Evolutionary conservation across 2,888 invertebrate species (phyloP).

Genomic region (Limnephilus marmoratus): DNA sequence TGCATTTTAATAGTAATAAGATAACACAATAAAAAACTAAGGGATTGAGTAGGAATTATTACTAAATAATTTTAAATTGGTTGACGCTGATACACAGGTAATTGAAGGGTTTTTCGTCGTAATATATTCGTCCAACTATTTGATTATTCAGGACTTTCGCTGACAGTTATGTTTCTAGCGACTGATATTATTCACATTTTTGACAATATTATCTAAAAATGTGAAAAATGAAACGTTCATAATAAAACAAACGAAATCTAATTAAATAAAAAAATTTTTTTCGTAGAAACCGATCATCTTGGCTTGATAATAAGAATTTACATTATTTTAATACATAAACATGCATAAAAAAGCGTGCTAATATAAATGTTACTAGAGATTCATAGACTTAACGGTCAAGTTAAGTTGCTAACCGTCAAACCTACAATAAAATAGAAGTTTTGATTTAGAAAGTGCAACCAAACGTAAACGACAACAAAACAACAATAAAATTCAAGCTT

Average conservation of each 20-base stretch:
- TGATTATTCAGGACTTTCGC: background rate
- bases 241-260: too few relatives aligned
- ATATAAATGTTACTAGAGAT: background rate
- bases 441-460: conserved; percentile 40
- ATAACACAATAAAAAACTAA: too few relatives aligned
- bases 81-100: background rate
- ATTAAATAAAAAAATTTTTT: too few relatives aligned
- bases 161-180: too few relatives aligned
- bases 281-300: too few relatives aligned
- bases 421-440: background rate
- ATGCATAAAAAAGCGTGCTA: background rate
- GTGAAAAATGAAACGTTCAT: too few relatives aligned
- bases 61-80: background rate
- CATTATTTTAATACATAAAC: background rate
- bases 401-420: background rate
- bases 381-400: background rate
- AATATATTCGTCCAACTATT: background rate
- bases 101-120: background rate
- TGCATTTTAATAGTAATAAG: too few relatives aligned
- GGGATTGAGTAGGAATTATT: background rate
- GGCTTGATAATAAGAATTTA: background rate
- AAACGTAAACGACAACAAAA: conserved; percentile 38
- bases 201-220: too few relatives aligned
- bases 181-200: background rate
- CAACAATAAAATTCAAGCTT: conserved; percentile 17